Conservation (phyloP, 2,888 invertebrate genomes). For the Stratiomys singularior region DNA sequence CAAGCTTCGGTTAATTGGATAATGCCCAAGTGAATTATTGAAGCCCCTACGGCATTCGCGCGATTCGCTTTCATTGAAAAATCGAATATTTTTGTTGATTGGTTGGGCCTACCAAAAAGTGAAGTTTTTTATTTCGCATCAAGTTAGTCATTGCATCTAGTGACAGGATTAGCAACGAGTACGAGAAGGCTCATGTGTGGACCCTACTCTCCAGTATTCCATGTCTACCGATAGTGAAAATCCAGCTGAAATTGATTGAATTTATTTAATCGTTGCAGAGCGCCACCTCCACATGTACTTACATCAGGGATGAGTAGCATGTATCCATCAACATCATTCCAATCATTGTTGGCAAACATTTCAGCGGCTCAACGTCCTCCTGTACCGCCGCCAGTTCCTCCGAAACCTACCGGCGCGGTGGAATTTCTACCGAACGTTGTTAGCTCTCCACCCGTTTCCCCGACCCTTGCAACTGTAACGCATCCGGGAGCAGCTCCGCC, state of each 20-base stretch:
- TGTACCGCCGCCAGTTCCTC: slow-evolving; percentile 59
- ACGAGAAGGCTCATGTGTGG: no score
- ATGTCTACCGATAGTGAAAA: no score
- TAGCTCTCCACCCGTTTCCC: slow-evolving; percentile 70
- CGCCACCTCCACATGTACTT: slow-evolving; percentile 72
- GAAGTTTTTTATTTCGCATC: no score
- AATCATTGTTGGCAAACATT: slow-evolving; percentile 84
- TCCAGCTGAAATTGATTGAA: not conserved
- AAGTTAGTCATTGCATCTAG: no score
- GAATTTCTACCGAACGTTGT: slow-evolving; percentile 55
- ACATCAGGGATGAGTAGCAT: slow-evolving; percentile 71
- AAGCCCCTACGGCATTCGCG: no score
- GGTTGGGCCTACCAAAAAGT: no score
- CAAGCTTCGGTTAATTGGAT: no score
- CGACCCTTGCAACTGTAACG: slow-evolving; percentile 60
- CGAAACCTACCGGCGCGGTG: slow-evolving; percentile 41
- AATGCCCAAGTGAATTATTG: no score
- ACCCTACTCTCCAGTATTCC: no score
- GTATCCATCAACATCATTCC: slow-evolving; percentile 77
- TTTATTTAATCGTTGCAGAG: slow-evolving; percentile 61
- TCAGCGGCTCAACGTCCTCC: slow-evolving; percentile 71
- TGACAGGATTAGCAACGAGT: no score
- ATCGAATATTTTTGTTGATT: no score
- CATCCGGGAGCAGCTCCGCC: slow-evolving; percentile 63
- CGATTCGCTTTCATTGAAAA: no score